Evolutionary conservation across 92 coral and sea anemone genomes (phyloP).

Genomic region (Muricea muricata): DNA sequence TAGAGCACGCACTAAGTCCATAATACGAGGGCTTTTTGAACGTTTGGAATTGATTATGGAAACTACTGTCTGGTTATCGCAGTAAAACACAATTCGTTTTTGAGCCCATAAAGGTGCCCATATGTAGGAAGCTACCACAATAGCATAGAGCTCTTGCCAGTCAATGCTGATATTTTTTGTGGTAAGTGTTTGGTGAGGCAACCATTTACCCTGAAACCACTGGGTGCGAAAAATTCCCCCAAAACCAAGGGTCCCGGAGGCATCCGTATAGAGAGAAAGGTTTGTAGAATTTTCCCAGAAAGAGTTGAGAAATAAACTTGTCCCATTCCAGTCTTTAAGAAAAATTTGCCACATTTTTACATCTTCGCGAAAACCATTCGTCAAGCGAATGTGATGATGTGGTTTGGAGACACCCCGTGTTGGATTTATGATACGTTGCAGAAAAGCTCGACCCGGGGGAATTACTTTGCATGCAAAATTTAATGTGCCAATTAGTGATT

Average conservation of each 20-base stretch:
- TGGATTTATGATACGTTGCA: constrained; percentile 59
- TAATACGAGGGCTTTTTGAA: constrained; percentile 46
- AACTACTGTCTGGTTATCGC: constrained; percentile 45
- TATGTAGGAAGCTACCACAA: constrained; percentile 46
- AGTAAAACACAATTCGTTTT: constrained; percentile 36
- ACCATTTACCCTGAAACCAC: constrained; percentile 64
- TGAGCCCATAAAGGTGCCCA: constrained; percentile 54
- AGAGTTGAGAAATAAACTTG: constrained; percentile 45
- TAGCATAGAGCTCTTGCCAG: constrained; percentile 66
- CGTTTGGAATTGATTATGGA: constrained; percentile 30
- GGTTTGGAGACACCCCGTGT: constrained; percentile 61
- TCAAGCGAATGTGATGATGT: constrained; percentile 66
- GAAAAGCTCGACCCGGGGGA: constrained; percentile 55
- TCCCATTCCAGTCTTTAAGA: constrained; percentile 59
- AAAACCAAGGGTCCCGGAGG: constrained; percentile 62
- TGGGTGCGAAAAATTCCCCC: constrained; percentile 58
- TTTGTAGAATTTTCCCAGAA: constrained; percentile 18
- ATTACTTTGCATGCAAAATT: constrained; percentile 73
- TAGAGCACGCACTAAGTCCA: constrained; percentile 60
- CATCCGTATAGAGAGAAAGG: constrained; percentile 53
- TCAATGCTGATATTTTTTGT: constrained; percentile 57
- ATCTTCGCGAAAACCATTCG: constrained; percentile 55
- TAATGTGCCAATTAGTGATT: constrained; percentile 60
- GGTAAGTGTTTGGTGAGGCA: constrained; percentile 48
- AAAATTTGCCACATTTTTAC: constrained; percentile 60